Base-by-base conservation (phyloP, 1,140 invertebrate species). In the Pachypeltis micranthus region DNA sequence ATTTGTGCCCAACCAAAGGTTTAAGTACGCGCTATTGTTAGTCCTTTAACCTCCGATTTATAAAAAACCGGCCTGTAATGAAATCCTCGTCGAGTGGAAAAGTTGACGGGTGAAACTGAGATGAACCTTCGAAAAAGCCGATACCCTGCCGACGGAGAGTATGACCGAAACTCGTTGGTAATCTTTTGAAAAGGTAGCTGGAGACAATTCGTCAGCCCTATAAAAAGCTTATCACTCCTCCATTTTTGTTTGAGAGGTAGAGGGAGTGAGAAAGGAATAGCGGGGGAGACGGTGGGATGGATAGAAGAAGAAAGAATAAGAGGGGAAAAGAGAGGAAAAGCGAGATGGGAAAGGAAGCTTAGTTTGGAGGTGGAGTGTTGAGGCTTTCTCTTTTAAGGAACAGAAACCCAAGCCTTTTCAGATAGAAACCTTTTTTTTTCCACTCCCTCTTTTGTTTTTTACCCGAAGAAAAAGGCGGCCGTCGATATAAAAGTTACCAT, bases 401-500 rank as follows among this genome's bases (percentile, higher is more conserved):
- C n/a, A n/a, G 26, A 44, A 21, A 27, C 26, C 12, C 7, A n/a
- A 10, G 10, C 23, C 59, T 56, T 3, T 21, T 14, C 39, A n/a
- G 31, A 19, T 59, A 39, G 7, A 39, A 10, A 10, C 34, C 34
- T 39, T 39, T 39, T 39, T 7, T 39, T 25, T 25, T 25, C 4
- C n/a, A 26, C n/a, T 4, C 55, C 7, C 21, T n/a, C n/a, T n/a
- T n/a, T n/a, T n/a, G n/a, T n/a, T n/a, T n/a, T n/a, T n/a, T n/a
- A n/a, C n/a, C n/a, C n/a, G n/a, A n/a, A n/a, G n/a, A n/a, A n/a
- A n/a, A n/a, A n/a, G n/a, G n/a, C n/a, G n/a, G n/a, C n/a, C n/a
- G 12, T 54, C 4, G 28, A 57, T 57, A 57, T 57, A 57, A 57
- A 57, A 57, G 55, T 57, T 57, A 57, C 23, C 61, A 24, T 27